phyloP scores from a whole-genome alignment of 1,140 invertebrate species.

The Bombus polaris region DNA sequence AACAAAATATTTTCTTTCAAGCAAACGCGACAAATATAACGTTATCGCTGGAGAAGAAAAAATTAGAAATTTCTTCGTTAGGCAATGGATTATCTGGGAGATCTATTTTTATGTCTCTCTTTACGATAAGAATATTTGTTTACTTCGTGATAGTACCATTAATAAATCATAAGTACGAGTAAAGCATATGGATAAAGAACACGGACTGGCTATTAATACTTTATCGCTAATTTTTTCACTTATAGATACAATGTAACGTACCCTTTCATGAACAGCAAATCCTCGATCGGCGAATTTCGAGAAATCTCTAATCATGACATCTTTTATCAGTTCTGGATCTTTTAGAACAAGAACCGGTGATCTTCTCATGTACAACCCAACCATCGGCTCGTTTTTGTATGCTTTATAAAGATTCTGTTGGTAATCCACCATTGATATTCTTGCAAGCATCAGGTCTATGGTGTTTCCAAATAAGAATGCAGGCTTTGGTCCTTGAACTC shows the following conservation, averaged over 20 bases:
- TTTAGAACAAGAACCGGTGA: slow-evolving; percentile 75
- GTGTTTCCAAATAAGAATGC: slow-evolving; percentile 74
- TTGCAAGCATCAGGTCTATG: slow-evolving; percentile 51
- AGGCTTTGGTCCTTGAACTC: slow-evolving; percentile 69
- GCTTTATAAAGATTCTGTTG: slow-evolving; percentile 52
- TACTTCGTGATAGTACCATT: not conserved
- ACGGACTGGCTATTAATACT: too few species aligned
- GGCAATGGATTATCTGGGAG: too few species aligned
- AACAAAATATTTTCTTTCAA: too few species aligned
- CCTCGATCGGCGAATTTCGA: slow-evolving; percentile 79
- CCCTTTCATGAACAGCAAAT: slow-evolving; percentile 60
- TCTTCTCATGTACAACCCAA: slow-evolving; percentile 78
- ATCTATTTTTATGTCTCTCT: not conserved
- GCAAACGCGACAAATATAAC: too few species aligned
- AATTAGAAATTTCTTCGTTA: too few species aligned
- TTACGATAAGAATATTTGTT: not conserved
- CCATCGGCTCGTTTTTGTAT: slow-evolving; percentile 71
- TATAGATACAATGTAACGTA: not conserved
- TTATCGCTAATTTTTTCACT: not conserved
- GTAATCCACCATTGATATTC: slow-evolving; percentile 30
- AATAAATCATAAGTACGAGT: not conserved
- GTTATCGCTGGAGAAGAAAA: too few species aligned
- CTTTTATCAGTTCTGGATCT: slow-evolving; percentile 81
- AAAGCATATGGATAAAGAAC: too few species aligned
- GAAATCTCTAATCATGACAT: slow-evolving; percentile 82